These are phyloP conservation scores for Tenthredo mesomela DNA, from an alignment of 2,888 invertebrate genomes.

Conservation along the genomic window DNA sequence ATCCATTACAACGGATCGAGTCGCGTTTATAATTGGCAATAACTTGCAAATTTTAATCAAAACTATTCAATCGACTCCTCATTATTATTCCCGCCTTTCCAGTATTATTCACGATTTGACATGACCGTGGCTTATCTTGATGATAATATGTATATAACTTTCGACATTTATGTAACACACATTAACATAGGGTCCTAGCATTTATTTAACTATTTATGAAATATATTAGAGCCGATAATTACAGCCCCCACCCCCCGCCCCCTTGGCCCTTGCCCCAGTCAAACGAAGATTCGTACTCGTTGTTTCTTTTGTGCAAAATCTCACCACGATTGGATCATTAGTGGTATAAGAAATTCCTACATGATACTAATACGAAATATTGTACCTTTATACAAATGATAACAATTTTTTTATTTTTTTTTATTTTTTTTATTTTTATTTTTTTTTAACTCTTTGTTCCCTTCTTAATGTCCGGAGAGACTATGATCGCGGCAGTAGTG, in stretches of 20 bases:
- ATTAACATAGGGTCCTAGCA: not conserved
- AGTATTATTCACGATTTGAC: conserved; percentile 3
- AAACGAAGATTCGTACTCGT: not conserved
- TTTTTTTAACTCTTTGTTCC: not conserved
- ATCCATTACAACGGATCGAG: not conserved
- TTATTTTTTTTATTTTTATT: not conserved
- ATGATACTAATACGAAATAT: conserved; percentile 20
- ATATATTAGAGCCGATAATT: not conserved
- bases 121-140: not conserved
- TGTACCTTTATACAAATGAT: conserved; percentile 36
- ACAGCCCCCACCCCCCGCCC: not conserved
- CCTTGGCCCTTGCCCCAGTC: not conserved
- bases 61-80: not conserved
- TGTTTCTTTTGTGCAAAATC: conserved; percentile 44
- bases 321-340: conserved; percentile 19
- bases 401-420: not conserved
- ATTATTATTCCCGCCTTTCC: not conserved
- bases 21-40: not conserved
- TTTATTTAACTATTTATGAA: not conserved
- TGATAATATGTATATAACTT: not conserved
- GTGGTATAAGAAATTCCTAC: conserved; percentile 18
- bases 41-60: not conserved
- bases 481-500: conserved; percentile 16
- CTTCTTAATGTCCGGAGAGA: not conserved
- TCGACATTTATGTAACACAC: not conserved